Evolutionary conservation across 2,888 invertebrate genomes (phyloP), one percentile per base, ranked within the genome.

Genomic region (Anoplius nigerrimus): DNA sequence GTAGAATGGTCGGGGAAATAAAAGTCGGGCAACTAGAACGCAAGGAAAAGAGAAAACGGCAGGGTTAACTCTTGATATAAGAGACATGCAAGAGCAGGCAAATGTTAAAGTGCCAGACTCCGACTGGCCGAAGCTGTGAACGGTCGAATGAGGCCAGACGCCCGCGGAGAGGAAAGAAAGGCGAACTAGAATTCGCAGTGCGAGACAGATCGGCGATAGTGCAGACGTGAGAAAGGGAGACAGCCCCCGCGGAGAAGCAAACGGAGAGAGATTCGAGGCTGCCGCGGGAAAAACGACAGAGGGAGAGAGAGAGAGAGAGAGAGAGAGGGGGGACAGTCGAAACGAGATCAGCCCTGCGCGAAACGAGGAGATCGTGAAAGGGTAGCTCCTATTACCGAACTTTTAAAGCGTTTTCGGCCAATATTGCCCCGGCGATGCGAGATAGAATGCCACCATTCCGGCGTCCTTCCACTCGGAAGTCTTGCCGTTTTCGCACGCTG

Each of bases 391-490:
- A 82, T 83, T 82, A 81, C 73, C 75, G 56, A 83, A 83, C 78
- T 83, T 81, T 83, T 78, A 76, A 82, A 82, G 75, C 77, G 74
- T 74, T 79, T 75, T 77, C 71, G 69, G 76, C 76, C 81, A 79
- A 82, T 83, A 80, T 83, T 82, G 77, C 79, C 77, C 71, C 60
- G 72, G 54, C 69, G 70, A 75, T 63, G 78, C 71, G 75, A 79
- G 78, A 81, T 73, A 65, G 72, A 79, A 76, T 64, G 68, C 69
- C 64, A 69, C 79, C 73, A 70, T 77, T 71, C 54, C 58, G 60
- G 54, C 42, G 52, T 55, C 72, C 63, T 60, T 57, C 56, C 8
- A 21, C 20, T 18, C 45, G 51, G 27, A 48, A 42, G 15, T 54
- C 24, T 43, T 54, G 20, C 46, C 21, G n/a, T 54, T 48, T 58